phyloP scores from a whole-genome alignment of 2,888 invertebrate genomes.

The Cerastis leucographa region DNA sequence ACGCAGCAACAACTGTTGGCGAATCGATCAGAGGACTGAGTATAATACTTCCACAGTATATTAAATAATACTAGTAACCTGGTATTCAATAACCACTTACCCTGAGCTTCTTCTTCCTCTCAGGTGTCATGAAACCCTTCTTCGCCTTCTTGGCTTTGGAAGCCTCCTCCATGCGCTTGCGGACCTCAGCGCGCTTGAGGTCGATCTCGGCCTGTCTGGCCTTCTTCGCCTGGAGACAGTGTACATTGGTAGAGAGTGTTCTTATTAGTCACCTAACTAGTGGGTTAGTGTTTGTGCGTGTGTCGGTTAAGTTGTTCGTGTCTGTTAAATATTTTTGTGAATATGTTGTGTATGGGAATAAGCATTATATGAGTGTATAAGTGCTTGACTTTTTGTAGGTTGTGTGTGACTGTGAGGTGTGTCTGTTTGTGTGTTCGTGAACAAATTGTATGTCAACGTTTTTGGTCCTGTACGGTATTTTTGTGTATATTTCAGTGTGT shows the following conservation, averaged over 20 bases:
- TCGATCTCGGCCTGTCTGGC: slow-evolving; percentile 99
- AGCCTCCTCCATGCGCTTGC: slow-evolving; percentile 99
- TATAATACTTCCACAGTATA: not conserved
- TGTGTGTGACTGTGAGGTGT: slow-evolving; percentile 3
- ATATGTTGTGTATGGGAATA: not conserved
- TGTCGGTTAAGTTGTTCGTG: slow-evolving; percentile 8
- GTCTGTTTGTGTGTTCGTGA: slow-evolving; percentile 2
- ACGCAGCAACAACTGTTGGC: slow-evolving; percentile 97
- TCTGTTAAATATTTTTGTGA: slow-evolving; percentile 8
- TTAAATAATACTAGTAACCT: not conserved
- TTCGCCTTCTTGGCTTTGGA: slow-evolving; percentile 99
- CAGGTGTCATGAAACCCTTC: slow-evolving; percentile 99
- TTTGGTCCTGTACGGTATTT: not conserved
- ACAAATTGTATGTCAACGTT: not conserved
- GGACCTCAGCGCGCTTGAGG: slow-evolving; percentile 99
- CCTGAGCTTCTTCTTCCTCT: slow-evolving; percentile 99
- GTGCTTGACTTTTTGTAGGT: slow-evolving; percentile 13
- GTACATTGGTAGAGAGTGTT: slow-evolving; percentile 73
- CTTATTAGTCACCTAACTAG: slow-evolving; percentile 35
- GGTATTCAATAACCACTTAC: slow-evolving; percentile 90
- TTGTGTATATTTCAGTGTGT: slow-evolving; percentile 10
- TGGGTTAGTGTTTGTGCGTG: slow-evolving; percentile 42
- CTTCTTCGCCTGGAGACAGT: slow-evolving; percentile 96
- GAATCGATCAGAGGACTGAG: slow-evolving; percentile 22
- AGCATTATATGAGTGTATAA: not conserved